These are phyloP conservation scores for Eupeodes corollae DNA, from an alignment of 1,140 invertebrate genomes.

Conservation along the genomic window DNA sequence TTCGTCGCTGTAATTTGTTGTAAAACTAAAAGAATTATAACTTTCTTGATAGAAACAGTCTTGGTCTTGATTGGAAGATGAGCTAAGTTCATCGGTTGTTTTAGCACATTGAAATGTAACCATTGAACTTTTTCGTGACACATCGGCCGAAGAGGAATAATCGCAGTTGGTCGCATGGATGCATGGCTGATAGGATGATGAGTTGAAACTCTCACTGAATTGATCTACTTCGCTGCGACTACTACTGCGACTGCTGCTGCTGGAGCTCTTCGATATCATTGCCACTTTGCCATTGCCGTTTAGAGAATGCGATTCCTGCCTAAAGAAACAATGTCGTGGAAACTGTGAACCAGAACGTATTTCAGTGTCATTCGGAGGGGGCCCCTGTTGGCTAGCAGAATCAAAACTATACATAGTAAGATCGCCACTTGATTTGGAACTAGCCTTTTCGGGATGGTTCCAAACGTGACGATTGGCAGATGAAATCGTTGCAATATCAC, in stretches of 20 bases:
- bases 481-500: neutral
- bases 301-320: constrained; percentile 7
- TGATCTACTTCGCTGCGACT: neutral
- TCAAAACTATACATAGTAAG: constrained; percentile 30
- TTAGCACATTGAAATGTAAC: neutral
- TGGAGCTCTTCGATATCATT: neutral
- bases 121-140: constrained; percentile 6
- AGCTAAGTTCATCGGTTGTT: too few relatives aligned
- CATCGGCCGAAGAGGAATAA: constrained; percentile 15
- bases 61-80: constrained; percentile 14
- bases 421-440: constrained; percentile 35
- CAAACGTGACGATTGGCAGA: constrained; percentile 2
- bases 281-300: neutral
- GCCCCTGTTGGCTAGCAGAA: constrained; percentile 12
- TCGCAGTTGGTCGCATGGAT: constrained; percentile 10
- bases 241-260: neutral
- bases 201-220: constrained; percentile 3
- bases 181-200: constrained; percentile 6
- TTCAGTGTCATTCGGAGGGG: neutral
- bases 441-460: constrained; percentile 17
- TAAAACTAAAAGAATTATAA: constrained; percentile 24
- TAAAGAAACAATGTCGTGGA: constrained; percentile 29
- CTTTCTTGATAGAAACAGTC: neutral
- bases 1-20: constrained; percentile 15
- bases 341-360: constrained; percentile 32